Percentiles rank a stretch among this genome's conserved stretches.
phyloP scores from a whole-genome alignment of 2,888 invertebrate genomes.

The Drosophila paranaensis region DNA sequence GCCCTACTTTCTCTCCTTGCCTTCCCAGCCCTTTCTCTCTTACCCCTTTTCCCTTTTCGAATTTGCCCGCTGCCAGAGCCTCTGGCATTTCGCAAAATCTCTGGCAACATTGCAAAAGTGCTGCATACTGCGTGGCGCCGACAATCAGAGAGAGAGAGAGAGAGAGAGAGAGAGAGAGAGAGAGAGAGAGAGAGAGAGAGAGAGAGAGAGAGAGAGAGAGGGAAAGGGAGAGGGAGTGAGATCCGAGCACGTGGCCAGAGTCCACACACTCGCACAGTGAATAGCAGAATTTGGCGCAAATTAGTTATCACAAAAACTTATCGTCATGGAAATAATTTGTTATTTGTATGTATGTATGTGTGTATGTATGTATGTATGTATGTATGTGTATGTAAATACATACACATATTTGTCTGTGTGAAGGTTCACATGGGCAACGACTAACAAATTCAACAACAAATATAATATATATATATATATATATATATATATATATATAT shows the following conservation, averaged over 20 bases:
- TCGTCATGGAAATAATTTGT: constrained; percentile 21
- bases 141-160: background rate
- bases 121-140: constrained; percentile 45
- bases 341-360: background rate
- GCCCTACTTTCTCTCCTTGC: constrained; percentile 18
- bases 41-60: too few relatives aligned
- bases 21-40: background rate
- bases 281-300: constrained; percentile 22
- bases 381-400: too few relatives aligned
- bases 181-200: background rate
- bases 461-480: background rate
- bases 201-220: too few relatives aligned
- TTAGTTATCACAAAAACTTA: constrained; percentile 31
- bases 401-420: background rate
- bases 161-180: too few relatives aligned
- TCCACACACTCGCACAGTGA: constrained; percentile 29
- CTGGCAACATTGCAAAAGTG: constrained; percentile 25
- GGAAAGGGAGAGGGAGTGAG: background rate
- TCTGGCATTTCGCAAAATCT: constrained; percentile 10
- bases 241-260: constrained; percentile 43
- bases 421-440: background rate
- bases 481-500: background rate
- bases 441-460: too few relatives aligned
- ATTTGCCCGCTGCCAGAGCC: background rate
- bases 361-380: too few relatives aligned